phyloP scores from a whole-genome alignment of 2,113 vertebrate species.

The Nansenia antarctica region DNA sequence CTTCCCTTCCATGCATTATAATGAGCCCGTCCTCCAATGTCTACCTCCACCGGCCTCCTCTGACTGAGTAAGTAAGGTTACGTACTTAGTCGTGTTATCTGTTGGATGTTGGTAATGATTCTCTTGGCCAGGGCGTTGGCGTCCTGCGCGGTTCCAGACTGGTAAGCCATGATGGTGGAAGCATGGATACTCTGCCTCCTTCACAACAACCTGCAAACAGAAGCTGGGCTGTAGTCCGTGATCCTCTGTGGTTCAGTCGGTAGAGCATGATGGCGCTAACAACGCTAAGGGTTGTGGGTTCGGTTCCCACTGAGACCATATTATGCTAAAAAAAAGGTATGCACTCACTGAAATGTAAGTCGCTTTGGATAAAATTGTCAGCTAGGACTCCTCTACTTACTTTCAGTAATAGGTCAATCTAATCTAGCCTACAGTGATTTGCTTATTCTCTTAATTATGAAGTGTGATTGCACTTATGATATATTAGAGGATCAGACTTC shows the following conservation, averaged over 20 bases:
- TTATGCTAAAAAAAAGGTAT: too few relatives aligned
- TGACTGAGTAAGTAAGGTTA: too few relatives aligned
- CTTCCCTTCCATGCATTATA: conserved; percentile 3
- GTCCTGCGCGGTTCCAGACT: conserved; percentile 62
- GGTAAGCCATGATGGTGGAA: conserved; percentile 76
- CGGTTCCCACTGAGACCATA: too few relatives aligned
- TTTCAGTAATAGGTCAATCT: not conserved
- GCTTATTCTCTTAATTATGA: too few relatives aligned
- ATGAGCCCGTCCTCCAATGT: too few relatives aligned
- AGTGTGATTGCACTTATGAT: too few relatives aligned
- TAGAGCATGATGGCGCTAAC: not conserved
- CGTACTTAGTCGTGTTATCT: conserved; percentile 75
- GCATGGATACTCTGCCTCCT: conserved; percentile 1
- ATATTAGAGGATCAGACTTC: too few relatives aligned
- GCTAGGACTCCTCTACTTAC: too few relatives aligned
- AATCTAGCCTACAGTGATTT: not conserved
- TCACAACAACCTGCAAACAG: conserved; percentile 19
- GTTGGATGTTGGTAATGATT: conserved; percentile 77
- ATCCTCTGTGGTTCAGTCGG: not conserved
- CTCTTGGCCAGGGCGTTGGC: conserved; percentile 64
- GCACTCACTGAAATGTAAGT: not conserved
- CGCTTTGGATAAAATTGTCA: too few relatives aligned
- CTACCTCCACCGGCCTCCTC: too few relatives aligned
- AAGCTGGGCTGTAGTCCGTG: not conserved
- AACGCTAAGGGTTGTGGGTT: too few relatives aligned